phyloP scores from a whole-genome alignment of 2,797 vertebrate genomes.

The Neosilurus mollespiculum region DNA sequence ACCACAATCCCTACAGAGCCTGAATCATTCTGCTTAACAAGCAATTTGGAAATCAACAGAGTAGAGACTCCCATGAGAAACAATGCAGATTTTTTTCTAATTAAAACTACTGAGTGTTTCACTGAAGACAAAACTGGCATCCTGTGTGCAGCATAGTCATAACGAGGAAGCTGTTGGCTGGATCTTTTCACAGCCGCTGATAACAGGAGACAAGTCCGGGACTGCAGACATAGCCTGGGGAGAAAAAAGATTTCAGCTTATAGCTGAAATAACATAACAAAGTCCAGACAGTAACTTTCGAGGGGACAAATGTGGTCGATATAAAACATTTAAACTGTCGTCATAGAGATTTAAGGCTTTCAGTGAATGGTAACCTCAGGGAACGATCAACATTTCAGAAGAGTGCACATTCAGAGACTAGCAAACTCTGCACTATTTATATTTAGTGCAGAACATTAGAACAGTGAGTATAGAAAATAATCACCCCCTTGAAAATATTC shows the following conservation, averaged over 20 bases:
- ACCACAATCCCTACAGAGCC: conserved; percentile 27
- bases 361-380: conserved; percentile 4
- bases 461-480: too few species aligned
- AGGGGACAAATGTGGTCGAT: conserved; percentile 12
- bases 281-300: conserved; percentile 13
- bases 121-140: conserved; percentile 13
- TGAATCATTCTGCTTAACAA: conserved; percentile 37
- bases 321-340: conserved; percentile 1
- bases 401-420: not conserved
- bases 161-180: conserved; percentile 22
- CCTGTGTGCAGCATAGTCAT: not conserved
- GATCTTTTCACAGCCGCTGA: conserved; percentile 22
- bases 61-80: conserved; percentile 11
- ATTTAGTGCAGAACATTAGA: too few species aligned
- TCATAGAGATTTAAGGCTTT: conserved; percentile 14
- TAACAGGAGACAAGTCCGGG: conserved; percentile 14
- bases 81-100: conserved; percentile 29
- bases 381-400: conserved; percentile 2
- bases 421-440: not conserved
- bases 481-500: too few species aligned
- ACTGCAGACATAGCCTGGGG: conserved; percentile 20
- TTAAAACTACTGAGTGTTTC: conserved; percentile 32
- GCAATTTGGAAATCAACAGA: conserved; percentile 25
- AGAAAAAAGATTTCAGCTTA: conserved; percentile 6
- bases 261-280: conserved; percentile 10